Evolutionary conservation across 2,113 vertebrate genomes (phyloP).

Genomic region (Eupsittula cactorum): DNA sequence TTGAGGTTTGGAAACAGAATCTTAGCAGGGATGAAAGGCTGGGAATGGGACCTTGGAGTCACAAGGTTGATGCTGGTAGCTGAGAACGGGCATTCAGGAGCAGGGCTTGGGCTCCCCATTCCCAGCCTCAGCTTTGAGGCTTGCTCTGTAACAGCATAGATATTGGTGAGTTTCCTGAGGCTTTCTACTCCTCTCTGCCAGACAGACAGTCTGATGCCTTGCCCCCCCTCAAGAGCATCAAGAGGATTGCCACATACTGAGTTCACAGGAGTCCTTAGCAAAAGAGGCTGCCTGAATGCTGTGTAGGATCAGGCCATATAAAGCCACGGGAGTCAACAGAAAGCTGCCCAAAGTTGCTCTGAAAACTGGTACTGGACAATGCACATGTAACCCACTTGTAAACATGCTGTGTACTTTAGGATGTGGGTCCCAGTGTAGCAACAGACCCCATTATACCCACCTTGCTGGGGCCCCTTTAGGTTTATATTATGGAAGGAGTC

Average conservation of each 20-base stretch:
- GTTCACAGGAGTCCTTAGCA: background rate
- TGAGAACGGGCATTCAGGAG: background rate
- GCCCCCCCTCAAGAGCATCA: rapidly evolving
- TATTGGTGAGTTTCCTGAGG: background rate
- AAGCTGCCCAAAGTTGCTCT: background rate
- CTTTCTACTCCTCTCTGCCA: background rate
- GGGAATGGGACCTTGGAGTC: background rate
- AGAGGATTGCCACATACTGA: rapidly evolving
- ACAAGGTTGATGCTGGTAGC: background rate
- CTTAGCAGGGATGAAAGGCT: background rate
- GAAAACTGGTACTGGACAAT: background rate
- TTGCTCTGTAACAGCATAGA: rapidly evolving
- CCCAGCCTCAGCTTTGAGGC: background rate
- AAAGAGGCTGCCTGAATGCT: background rate
- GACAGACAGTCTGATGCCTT: rapidly evolving
- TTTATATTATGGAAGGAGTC: rapidly evolving
- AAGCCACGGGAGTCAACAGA: background rate
- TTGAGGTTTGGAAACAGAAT: background rate
- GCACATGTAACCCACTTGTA: rapidly evolving
- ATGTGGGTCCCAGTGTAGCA: background rate
- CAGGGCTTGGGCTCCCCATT: background rate
- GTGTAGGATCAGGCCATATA: background rate
- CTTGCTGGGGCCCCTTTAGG: background rate
- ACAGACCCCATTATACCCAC: background rate
- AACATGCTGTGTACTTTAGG: too few species aligned